Evolutionary conservation across 2,113 vertebrate species (phyloP), one percentile per base, ranked within the genome.

Genomic region (Callospermophilus lateralis): DNA sequence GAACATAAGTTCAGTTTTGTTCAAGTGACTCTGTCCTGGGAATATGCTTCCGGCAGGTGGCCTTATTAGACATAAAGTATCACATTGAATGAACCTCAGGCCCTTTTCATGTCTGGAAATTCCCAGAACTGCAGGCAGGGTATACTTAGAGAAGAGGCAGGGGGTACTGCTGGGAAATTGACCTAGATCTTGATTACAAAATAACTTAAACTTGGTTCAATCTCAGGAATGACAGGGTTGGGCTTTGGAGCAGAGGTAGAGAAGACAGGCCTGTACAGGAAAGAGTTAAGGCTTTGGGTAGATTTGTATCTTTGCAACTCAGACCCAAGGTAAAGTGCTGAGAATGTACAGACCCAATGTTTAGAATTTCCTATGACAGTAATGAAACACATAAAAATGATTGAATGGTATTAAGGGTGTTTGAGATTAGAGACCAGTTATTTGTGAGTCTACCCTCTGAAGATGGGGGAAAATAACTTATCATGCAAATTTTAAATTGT

Each of bases 401-500:
- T 3, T 68, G 39, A 80, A 22, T 58, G 22, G 4, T 61, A 4
- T 70, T 95, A 70, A 58, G 61, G 37, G 19, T 96, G 4, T 65
- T 96, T 96, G 83, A 95, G 45, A 84, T 85, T 72, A 91, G 51
- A n/a, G 37, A 76, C 11, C 28, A 88, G 10, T 90, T 80, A 89
- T 83, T 48, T 79, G 51, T 93, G n/a, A n/a, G 4, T 74, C 28
- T 90, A 24, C 15, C 9, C 32, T 73, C 65, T 34, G 34, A 51
- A 34, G 13, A 97, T 95, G 53, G 39, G 30, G 20, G 11, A 6
- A 79, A 85, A 61, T 45, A 68, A n/a, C 19, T 85, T n/a, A 32
- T 4, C n/a, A 51, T 81, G 19, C 10, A 86, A 42, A 72, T 89
- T 94, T 92, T 51, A 96, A 89, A 72, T 85, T 81, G 37, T 85